phyloP scores from a whole-genome alignment of 2,888 invertebrate genomes.

The Drosophila planitibia region DNA sequence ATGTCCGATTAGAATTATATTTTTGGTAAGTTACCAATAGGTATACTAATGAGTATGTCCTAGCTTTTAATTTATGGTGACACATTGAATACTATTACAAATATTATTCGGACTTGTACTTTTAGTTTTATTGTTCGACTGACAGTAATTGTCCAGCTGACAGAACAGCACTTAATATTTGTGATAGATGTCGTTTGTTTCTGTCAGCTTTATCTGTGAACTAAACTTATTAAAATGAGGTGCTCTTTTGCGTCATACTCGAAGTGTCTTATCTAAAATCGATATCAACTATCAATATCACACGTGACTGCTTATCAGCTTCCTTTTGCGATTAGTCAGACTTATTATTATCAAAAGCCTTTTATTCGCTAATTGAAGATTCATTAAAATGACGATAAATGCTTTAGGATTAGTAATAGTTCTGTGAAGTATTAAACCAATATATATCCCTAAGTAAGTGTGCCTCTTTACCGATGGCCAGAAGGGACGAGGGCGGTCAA shows the following conservation, averaged over 20 bases:
- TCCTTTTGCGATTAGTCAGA: constrained; percentile 5
- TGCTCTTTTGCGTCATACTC: constrained; percentile 25
- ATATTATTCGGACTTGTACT: background rate
- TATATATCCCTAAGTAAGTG: background rate
- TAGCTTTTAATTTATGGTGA: background rate
- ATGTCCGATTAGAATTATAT: background rate
- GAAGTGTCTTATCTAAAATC: constrained; percentile 37
- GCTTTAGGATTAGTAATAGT: background rate
- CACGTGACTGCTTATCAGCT: constrained; percentile 42
- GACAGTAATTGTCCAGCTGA: constrained; percentile 37
- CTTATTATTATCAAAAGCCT: background rate
- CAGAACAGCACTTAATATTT: constrained; percentile 17
- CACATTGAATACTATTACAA: background rate
- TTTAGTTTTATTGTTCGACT: constrained; percentile 5
- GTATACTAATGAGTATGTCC: background rate
- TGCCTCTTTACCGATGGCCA: background rate
- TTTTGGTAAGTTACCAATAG: background rate
- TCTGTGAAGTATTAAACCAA: background rate
- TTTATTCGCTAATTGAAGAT: background rate
- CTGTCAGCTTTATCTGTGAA: constrained; percentile 35
- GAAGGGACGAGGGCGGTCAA: background rate
- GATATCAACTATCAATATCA: constrained; percentile 18
- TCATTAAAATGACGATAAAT: background rate
- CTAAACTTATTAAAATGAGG: constrained; percentile 21
- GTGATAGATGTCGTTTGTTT: constrained; percentile 20